Conservation (phyloP, 2,113 vertebrate genomes). For the Ctenomys sociabilis region DNA sequence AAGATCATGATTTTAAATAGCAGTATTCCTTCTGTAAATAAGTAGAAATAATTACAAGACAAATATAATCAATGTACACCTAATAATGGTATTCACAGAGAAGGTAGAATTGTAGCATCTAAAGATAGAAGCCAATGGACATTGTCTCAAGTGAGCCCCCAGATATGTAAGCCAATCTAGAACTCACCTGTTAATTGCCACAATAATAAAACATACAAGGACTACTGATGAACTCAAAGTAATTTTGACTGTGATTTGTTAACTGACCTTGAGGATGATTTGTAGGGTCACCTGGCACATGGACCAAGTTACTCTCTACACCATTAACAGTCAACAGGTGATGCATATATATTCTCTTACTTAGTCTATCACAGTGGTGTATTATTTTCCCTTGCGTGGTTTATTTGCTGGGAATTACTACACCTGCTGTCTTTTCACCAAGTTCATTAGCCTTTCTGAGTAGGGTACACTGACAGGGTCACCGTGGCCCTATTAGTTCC, state of each 20-base stretch:
- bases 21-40: not conserved
- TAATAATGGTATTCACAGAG: not conserved
- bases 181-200: not conserved
- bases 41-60: not conserved
- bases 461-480: not conserved
- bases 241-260: not conserved
- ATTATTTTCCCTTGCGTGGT: conserved; percentile 31
- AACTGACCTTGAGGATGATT: not conserved
- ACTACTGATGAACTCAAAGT: not conserved
- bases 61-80: not conserved
- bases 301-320: not conserved
- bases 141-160: not conserved
- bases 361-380: not conserved
- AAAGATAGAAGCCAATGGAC: not conserved
- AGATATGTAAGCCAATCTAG: not conserved
- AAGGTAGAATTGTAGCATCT: not conserved
- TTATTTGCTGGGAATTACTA: conserved; percentile 40
- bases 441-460: conserved; percentile 58
- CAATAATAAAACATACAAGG: not conserved
- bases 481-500: not conserved
- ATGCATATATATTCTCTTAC: not conserved
- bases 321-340: not conserved
- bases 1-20: not conserved
- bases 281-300: not conserved
- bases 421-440: conserved; percentile 50